Base-by-base conservation (phyloP, 2,113 vertebrate genomes). In the Datnioides undecimradiatus region DNA sequence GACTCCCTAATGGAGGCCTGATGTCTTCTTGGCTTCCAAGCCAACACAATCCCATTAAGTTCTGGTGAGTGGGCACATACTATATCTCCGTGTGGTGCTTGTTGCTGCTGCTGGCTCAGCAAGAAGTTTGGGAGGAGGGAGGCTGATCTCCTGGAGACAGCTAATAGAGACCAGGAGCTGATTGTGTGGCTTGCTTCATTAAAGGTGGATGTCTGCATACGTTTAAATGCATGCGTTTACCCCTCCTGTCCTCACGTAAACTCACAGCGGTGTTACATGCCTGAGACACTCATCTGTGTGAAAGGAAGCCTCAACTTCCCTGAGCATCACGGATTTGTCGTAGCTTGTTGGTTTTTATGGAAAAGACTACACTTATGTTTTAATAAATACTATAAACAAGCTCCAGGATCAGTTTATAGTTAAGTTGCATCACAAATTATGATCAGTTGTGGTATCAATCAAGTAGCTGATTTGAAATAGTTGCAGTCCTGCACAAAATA, bases 21-120 rank as follows among this genome's bases (percentile, higher is more conserved):
- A 93, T 91, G 92, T 92, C 84, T 91, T 88, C 74, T 91, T 93
- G 92, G 92, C 92, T 81, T 84, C 73, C 70, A 73, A 86, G 46
- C 54, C 72, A 83, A 87, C 78, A 71, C 91, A 90, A 91, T 92
- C 91, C 89, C 91, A 91, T 93, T 92, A 93, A 72, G 85, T 83
- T 87, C 75, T 84, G 72, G 82, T 83, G 86, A 93, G 90, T 83
- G 84, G 76, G 88, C 86, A 88, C 85, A 83, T 79, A 49, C 76
- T 87, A 67, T 52, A 83, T 83, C 80, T 88, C 77, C 17, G 69
- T 34, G 79, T 87, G 84, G 69, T n/a, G 90, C 67, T 73, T 29
- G 58, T 63, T 78, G 82, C 34, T 60, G 83, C 75, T 73, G 91
- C 91, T 87, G 85, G 59, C 85, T 93, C 92, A 94, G 92, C 91